A percentile compares a stretch with the other conserved stretches of the same genome.
Conservation (phyloP, 2,113 vertebrate genomes). For the Bubo bubo region DNA sequence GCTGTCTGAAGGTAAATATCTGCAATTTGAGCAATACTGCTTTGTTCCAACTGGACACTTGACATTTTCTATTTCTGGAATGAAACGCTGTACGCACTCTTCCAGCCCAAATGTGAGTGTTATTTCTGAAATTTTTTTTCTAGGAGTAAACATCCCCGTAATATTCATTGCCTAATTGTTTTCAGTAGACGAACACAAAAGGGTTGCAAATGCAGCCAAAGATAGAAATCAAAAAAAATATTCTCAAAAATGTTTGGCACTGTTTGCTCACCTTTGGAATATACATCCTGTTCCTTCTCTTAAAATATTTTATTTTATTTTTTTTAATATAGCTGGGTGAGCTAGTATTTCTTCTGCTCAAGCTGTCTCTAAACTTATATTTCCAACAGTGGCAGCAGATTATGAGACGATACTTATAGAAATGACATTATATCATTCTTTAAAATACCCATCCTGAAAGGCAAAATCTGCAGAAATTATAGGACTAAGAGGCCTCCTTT, state of each 20-base stretch:
- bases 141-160: not conserved
- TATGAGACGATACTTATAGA: conserved; percentile 39
- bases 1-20: not conserved
- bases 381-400: conserved; percentile 45
- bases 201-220: not conserved
- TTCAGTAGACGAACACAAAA: not conserved
- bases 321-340: not conserved
- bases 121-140: conserved; percentile 1
- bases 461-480: conserved; percentile 65
- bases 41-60: not conserved
- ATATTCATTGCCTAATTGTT: not conserved
- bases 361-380: conserved; percentile 35
- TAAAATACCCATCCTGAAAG: conserved; percentile 61
- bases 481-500: conserved; percentile 59
- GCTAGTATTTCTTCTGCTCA: conserved; percentile 46
- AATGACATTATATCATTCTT: conserved; percentile 60
- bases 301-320: not conserved
- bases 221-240: not conserved
- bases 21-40: not conserved
- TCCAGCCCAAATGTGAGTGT: not conserved
- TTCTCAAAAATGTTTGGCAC: not conserved
- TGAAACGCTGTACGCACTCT: not conserved
- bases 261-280: conserved; percentile 40
- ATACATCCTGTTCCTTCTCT: not conserved
- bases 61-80: not conserved